phyloP scores from a whole-genome alignment of 2,113 vertebrate species.

The Ginglymostoma cirratum region DNA sequence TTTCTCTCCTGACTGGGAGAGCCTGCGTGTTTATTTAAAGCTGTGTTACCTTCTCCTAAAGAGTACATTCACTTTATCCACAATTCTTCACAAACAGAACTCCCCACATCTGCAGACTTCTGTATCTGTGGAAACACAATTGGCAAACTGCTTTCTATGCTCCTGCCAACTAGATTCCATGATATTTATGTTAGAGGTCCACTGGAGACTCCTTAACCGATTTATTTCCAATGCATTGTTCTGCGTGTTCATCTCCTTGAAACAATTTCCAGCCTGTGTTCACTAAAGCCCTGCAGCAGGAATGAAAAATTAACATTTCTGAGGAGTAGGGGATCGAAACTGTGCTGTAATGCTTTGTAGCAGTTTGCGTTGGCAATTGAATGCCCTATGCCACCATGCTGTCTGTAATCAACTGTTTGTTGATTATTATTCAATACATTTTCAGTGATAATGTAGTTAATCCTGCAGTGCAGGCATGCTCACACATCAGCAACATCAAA shows the following conservation, averaged over 20 bases:
- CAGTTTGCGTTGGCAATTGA: background rate
- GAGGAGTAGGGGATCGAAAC: background rate
- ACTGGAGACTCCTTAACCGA: background rate
- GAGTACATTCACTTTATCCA: background rate
- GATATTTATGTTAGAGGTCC: background rate
- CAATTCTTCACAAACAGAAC: background rate
- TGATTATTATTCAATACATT: slow-evolving; percentile 15
- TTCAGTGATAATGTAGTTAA: background rate
- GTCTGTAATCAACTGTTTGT: slow-evolving; percentile 3
- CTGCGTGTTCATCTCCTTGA: background rate
- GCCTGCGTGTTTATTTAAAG: background rate
- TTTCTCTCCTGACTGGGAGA: background rate
- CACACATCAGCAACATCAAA: background rate
- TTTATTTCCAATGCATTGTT: background rate
- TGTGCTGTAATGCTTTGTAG: background rate
- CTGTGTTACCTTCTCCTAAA: background rate
- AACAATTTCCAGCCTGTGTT: background rate
- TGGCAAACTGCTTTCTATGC: background rate
- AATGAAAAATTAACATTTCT: background rate
- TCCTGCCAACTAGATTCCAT: background rate
- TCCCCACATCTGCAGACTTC: background rate
- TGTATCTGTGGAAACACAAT: background rate
- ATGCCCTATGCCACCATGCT: background rate
- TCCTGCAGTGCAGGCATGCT: background rate
- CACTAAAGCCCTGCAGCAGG: background rate